Percentiles rank a stretch among this genome's conserved stretches.
These are phyloP conservation scores for Telmatochromis brachygnathus DNA, from an alignment of 2,113 vertebrate species.

Conservation along the genomic window DNA sequence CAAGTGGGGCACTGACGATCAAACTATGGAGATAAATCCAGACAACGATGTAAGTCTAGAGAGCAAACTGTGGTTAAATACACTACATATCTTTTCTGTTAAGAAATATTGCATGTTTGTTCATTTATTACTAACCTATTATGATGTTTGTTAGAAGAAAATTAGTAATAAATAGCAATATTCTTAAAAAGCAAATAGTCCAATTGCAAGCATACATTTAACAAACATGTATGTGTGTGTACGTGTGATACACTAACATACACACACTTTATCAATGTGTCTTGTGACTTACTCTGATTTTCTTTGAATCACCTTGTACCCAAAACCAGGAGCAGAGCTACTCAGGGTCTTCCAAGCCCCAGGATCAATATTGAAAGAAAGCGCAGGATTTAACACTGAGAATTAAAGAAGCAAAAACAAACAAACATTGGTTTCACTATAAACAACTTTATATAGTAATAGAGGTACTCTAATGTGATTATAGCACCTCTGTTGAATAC, in stretches of 20 bases:
- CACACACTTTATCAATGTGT: not conserved
- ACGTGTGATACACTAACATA: not conserved
- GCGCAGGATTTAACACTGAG: constrained; percentile 24
- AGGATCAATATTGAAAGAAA: not conserved
- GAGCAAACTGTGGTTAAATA: not conserved
- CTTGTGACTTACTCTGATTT: constrained; percentile 4
- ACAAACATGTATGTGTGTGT: not conserved
- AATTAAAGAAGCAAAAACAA: not conserved
- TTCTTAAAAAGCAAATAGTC: not conserved
- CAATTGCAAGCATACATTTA: not conserved
- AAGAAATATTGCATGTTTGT: not conserved
- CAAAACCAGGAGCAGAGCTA: constrained; percentile 37
- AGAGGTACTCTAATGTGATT: not conserved
- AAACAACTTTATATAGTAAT: not conserved
- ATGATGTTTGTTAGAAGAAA: not conserved
- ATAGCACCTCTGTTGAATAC: not conserved
- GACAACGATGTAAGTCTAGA: accelerated
- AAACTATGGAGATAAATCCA: not conserved
- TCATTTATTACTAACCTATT: not conserved
- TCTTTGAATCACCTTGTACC: constrained; percentile 66
- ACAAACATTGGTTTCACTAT: accelerated
- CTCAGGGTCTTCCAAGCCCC: constrained; percentile 41
- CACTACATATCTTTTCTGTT: not conserved
- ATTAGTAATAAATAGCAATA: not conserved
- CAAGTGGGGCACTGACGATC: not conserved